phyloP scores from a whole-genome alignment of 2,888 invertebrate genomes.

The Cerastis rubricosa region DNA sequence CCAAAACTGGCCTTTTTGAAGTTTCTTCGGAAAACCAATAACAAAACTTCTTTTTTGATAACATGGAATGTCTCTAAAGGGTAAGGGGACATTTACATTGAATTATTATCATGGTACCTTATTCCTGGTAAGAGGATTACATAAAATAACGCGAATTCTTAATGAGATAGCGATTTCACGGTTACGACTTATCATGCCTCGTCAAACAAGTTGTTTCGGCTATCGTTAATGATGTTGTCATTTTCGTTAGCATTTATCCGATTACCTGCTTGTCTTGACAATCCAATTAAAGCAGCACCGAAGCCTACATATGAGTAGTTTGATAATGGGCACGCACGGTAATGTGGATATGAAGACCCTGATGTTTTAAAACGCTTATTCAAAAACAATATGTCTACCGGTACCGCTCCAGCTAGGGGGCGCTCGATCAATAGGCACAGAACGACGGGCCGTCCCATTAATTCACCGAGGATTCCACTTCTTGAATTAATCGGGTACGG shows the following conservation, averaged over 20 bases:
- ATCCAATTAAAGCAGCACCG: slow-evolving; percentile 26
- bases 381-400: slow-evolving; percentile 61
- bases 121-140: slow-evolving; percentile 50
- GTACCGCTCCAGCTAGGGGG: slow-evolving; percentile 61
- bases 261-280: slow-evolving; percentile 27
- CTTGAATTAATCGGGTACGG: slow-evolving; percentile 86
- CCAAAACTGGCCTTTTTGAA: slow-evolving; percentile 61
- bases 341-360: slow-evolving; percentile 36
- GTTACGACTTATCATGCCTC: slow-evolving; percentile 35
- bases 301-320: slow-evolving; percentile 21
- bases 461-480: slow-evolving; percentile 82
- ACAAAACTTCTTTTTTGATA: slow-evolving; percentile 54
- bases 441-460: slow-evolving; percentile 80
- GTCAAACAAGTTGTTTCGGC: slow-evolving; percentile 31
- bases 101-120: slow-evolving; percentile 47
- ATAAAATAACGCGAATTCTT: slow-evolving; percentile 39
- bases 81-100: slow-evolving; percentile 43
- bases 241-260: slow-evolving; percentile 29
- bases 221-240: slow-evolving; percentile 28
- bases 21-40: slow-evolving; percentile 59
- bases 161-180: slow-evolving; percentile 40
- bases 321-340: slow-evolving; percentile 5
- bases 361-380: slow-evolving; percentile 57
- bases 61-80: slow-evolving; percentile 33
- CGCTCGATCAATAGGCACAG: slow-evolving; percentile 81